Base-by-base conservation (phyloP, 2,888 invertebrate species). In the Torymus auratus region DNA sequence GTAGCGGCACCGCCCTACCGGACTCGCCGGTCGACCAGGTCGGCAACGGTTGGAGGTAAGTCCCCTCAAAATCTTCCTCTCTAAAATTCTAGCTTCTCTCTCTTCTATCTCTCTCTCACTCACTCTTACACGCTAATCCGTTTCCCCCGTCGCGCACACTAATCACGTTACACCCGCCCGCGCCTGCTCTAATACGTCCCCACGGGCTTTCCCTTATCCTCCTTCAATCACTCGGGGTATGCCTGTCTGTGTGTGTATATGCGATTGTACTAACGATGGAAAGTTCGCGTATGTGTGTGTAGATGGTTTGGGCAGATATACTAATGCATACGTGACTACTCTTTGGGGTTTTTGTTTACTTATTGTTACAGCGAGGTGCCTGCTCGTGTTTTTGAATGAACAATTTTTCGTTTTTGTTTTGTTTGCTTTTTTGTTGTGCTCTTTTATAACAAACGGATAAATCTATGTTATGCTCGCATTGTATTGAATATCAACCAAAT, bases 11-110 rank as follows among this genome's bases (percentile, higher is more conserved):
- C 88, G 91, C 91, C 88, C 91, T 92, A 89, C 91, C 92, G 85
- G 92, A 92, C 85, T 91, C 92, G 83, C 91, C 92, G 83, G 86
- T 88, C 86, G 91, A 91, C 89, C 92, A 91, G 88, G 90, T 92
- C 87, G 92, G 91, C 88, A 92, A 92, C 88, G 92, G 92, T 88
- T 93, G 93, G 92, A 92, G 92, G 93, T 93, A 91, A 93, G 93
- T 92, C 81, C 83, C 84, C 82, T 80, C 78, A 64, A 83, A 84
- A 80, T 79, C 78, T 71, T 80, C 78, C 79, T 81, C 28, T 13
- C n/a, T 58, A 75, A 76, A 73, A 69, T 77, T 55, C 50, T 62
- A 41, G 20, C 14, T 20, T 76, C 28, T 72, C 23, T 13, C 4
- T 23, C 20, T 60, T 62, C 62, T 67, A 60, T 28, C n/a, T 17